Evolutionary conservation across 2,888 invertebrate species (phyloP).

Genomic region (Oligia fasciuncula): DNA sequence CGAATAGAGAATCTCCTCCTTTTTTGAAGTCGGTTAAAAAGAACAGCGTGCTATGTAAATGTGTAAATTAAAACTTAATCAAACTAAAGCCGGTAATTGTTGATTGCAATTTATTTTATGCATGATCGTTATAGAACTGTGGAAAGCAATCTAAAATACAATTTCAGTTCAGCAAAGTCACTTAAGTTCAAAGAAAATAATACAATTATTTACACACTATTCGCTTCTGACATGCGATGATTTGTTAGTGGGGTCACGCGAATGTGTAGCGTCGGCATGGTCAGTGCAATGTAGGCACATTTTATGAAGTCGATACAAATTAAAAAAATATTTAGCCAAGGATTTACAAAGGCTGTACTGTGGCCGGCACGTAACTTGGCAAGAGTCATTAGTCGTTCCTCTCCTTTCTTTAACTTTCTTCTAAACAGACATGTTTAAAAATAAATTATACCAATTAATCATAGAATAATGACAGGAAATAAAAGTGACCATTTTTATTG

Average conservation of each 20-base stretch:
- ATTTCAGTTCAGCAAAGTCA: constrained; percentile 41
- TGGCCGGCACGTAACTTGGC: neutral
- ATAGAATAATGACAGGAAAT: neutral
- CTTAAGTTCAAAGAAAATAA: constrained; percentile 52
- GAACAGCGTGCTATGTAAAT: neutral
- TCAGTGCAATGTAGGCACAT: constrained; percentile 4
- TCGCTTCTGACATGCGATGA: constrained; percentile 49
- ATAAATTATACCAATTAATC: neutral
- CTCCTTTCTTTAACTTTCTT: neutral
- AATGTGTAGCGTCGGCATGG: constrained; percentile 17
- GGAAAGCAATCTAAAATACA: constrained; percentile 39
- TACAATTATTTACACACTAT: constrained; percentile 52
- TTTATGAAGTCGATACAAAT: neutral
- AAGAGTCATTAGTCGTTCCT: neutral
- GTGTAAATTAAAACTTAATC: constrained; percentile 1
- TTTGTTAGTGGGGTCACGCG: constrained; percentile 45
- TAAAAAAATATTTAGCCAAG: neutral
- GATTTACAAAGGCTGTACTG: neutral
- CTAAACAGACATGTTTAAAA: neutral
- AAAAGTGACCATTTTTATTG: neutral
- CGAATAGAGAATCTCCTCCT: too few species aligned
- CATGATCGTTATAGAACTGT: constrained; percentile 8
- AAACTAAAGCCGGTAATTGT: constrained; percentile 14
- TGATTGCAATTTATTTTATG: constrained; percentile 32
- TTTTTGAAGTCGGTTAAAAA: too few species aligned